Base-by-base conservation (phyloP, 2,888 invertebrate species). In the Drosophila nigricruria region DNA sequence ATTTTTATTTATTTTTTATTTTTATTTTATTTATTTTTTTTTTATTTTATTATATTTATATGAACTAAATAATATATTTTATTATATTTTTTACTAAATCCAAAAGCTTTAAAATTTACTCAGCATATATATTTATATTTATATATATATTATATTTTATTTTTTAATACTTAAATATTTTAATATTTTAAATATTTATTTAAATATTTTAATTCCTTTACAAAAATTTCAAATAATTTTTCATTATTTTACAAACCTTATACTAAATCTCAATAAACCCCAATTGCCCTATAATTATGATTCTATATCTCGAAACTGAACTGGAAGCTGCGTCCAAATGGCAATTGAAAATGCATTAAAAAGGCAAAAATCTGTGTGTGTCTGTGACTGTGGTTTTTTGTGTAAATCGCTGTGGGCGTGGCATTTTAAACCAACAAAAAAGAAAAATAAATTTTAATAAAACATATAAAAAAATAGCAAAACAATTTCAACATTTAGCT, bases 281-380 rank as follows among this genome's bases (percentile, higher is more conserved):
- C 8, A 5, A 5, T 2, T 43, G 5, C 25, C 47, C 18, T 36
- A 20, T 10, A 32, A 12, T 30, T 43, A 34, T 18, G 56, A 12
- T 58, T 18, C 12, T 18, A n/a, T 49, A 43, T 45, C 9, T 36
- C 3, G 10, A 50, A 54, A 60, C n/a, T 54, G 25, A 25, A 18
- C 23, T 18, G 27, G 34, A 63, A 52, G 57, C 8, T 20, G 32
- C n/a, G 30, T 8, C 20, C 25, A 18, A 62, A 58, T 54, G 54
- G 42, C 67, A 79, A 56, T 68, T 64, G 67, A 70, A 78, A 67
- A 71, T 64, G 47, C 54, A 73, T 73, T 70, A 43, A 23, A 69
- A 78, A 66, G 53, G 59, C 74, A 66, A 67, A 66, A 67, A 70
- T 63, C 53, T 58, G 63, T 66, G 61, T 74, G 50, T 52, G 50